Conservation (phyloP, 2,113 vertebrate genomes). For the Hyperopisus bebe region DNA sequence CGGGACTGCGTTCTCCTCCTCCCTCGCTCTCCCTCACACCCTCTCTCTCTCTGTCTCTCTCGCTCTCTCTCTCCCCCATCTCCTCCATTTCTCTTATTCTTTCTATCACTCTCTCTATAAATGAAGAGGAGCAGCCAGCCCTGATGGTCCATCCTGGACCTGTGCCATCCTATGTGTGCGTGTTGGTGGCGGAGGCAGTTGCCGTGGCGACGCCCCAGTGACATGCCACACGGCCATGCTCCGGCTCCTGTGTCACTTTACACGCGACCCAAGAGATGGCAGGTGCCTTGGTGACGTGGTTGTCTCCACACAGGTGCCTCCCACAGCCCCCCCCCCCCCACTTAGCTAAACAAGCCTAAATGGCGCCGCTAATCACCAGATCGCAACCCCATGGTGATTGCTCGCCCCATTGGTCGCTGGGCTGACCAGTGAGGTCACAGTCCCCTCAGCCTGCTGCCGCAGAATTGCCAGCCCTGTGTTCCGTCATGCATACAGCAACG, state of each 20-base stretch:
- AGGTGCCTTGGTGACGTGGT: neutral
- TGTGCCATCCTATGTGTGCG: neutral
- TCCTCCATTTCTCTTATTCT: slow-evolving; percentile 3
- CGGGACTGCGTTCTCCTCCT: slow-evolving; percentile 5
- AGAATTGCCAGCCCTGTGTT: neutral
- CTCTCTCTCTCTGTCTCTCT: neutral
- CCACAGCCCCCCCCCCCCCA: neutral
- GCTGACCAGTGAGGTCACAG: neutral
- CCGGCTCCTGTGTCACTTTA: neutral
- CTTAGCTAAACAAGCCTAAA: neutral
- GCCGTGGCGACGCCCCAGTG: neutral
- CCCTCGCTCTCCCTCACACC: neutral
- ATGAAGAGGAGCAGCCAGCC: neutral
- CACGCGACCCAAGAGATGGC: neutral
- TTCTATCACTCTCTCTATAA: neutral
- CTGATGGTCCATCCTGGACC: neutral
- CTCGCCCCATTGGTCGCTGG: neutral
- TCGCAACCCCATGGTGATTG: neutral
- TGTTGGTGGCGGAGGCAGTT: neutral
- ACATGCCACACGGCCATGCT: neutral
- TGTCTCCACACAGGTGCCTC: neutral
- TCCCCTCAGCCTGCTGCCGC: neutral
- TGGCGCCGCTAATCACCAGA: neutral
- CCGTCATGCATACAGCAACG: neutral
- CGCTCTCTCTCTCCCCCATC: neutral